phyloP scores from a whole-genome alignment of 2,113 vertebrate species.

The Tupaia chinensis region DNA sequence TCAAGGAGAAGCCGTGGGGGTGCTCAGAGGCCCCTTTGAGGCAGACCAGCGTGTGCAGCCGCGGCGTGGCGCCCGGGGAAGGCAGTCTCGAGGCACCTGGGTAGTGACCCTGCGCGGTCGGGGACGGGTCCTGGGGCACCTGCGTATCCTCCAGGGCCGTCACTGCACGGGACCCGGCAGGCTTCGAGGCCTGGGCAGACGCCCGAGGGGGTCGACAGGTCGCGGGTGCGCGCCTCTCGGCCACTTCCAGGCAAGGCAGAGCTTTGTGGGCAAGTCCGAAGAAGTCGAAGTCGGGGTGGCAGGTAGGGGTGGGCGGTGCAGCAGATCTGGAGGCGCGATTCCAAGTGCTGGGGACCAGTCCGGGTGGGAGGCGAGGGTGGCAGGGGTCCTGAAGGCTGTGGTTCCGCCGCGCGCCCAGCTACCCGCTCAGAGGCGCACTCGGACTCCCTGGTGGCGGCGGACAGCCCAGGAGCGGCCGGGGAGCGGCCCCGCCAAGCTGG shows the following conservation, averaged over 20 bases:
- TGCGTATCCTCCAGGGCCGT: not conserved
- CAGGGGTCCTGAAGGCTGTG: not conserved
- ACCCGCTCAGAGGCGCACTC: not conserved
- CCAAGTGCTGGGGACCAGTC: no score
- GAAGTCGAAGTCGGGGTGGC: no score
- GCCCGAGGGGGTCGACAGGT: rapidly evolving
- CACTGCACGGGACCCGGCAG: not conserved
- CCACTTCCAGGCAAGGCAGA: not conserved
- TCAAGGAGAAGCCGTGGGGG: not conserved
- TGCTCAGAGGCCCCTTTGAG: not conserved
- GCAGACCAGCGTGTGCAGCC: not conserved
- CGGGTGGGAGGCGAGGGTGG: not conserved
- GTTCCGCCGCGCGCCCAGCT: rapidly evolving
- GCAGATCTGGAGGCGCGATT: not conserved
- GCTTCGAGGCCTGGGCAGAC: not conserved
- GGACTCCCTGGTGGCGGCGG: not conserved
- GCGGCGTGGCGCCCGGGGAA: rapidly evolving
- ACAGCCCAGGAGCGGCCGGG: no score
- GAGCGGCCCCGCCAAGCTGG: rapidly evolving
- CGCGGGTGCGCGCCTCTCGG: no score
- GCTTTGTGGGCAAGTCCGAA: not conserved
- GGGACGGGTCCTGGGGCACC: not conserved
- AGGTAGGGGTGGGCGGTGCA: not conserved
- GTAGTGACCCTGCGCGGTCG: not conserved
- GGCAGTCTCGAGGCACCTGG: not conserved